Percentiles rank a stretch among this genome's conserved stretches.
Conservation (phyloP, 2,888 invertebrate species). For the Sesamia inferens region DNA sequence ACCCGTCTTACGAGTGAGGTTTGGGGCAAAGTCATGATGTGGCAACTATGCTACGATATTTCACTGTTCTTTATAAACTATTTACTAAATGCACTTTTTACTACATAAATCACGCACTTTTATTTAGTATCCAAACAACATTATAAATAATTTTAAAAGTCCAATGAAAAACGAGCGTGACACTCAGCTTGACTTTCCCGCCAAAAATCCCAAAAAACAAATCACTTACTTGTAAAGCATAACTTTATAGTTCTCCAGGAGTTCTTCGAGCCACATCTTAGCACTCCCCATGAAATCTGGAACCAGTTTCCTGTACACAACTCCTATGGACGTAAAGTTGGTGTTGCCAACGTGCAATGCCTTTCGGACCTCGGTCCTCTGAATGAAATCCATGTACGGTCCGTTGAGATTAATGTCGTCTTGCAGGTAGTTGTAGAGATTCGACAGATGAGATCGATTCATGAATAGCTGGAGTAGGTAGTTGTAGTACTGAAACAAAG, state of each 20-base stretch:
- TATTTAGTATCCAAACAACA: too few species aligned
- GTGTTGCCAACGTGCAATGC: conserved; percentile 89
- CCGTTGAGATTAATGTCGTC: conserved; percentile 82
- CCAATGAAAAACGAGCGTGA: too few species aligned
- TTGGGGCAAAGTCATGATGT: too few species aligned
- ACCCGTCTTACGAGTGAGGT: too few species aligned
- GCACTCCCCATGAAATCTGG: conserved; percentile 90
- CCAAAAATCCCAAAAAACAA: too few species aligned
- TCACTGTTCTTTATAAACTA: too few species aligned
- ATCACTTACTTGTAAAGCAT: conserved; percentile 91
- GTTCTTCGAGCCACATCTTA: conserved; percentile 88
- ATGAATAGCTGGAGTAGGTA: conserved; percentile 84
- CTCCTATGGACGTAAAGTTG: conserved; percentile 86
- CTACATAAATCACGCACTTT: too few species aligned
- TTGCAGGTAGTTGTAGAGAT: conserved; percentile 87
- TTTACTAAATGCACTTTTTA: too few species aligned
- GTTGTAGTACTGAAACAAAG: conserved; percentile 85
- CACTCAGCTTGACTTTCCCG: too few species aligned
- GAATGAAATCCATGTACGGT: conserved; percentile 83
- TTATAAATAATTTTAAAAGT: too few species aligned
- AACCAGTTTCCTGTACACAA: conserved; percentile 87
- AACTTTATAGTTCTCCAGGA: conserved; percentile 89
- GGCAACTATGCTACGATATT: too few species aligned
- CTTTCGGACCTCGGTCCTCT: conserved; percentile 82
- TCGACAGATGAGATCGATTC: conserved; percentile 82